These are phyloP conservation scores for Pogona vitticeps DNA, from an alignment of 2,113 vertebrate genomes.

Conservation along the genomic window DNA sequence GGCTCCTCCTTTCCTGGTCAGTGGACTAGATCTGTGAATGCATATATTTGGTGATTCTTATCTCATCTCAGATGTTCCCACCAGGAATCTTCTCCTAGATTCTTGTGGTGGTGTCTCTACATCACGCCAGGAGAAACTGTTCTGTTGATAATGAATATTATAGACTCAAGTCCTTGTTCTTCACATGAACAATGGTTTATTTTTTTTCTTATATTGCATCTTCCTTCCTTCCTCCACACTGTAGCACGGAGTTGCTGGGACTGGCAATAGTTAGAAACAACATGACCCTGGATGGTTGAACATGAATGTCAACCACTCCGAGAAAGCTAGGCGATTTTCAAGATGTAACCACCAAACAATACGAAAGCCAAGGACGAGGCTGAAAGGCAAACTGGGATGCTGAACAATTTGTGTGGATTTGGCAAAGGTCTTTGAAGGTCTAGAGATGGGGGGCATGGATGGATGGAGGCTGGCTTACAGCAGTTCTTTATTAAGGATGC, in stretches of 20 bases:
- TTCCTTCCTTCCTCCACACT: accelerated
- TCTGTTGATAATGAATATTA: not conserved
- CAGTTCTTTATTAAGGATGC: constrained; percentile 84
- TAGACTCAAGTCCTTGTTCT: not conserved
- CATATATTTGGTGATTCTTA: too few relatives aligned
- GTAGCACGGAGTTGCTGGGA: not conserved
- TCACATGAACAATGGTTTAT: not conserved
- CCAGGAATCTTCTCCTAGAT: not conserved
- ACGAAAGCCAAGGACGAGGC: not conserved
- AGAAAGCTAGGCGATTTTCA: not conserved
- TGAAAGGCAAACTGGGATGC: not conserved
- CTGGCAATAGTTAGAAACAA: not conserved
- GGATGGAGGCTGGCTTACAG: constrained; percentile 66
- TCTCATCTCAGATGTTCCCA: not conserved
- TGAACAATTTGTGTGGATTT: accelerated
- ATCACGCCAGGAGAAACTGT: not conserved
- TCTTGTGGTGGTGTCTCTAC: not conserved
- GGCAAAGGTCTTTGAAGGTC: constrained; percentile 22
- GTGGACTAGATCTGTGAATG: too few relatives aligned
- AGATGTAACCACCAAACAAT: not conserved
- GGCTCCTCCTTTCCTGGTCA: too few relatives aligned
- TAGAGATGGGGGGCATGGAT: not conserved
- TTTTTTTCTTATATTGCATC: not conserved
- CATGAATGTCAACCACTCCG: not conserved
- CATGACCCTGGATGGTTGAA: not conserved